phyloP scores from a whole-genome alignment of 2,888 invertebrate genomes.

The Rhopalosiphum nymphaeae region DNA sequence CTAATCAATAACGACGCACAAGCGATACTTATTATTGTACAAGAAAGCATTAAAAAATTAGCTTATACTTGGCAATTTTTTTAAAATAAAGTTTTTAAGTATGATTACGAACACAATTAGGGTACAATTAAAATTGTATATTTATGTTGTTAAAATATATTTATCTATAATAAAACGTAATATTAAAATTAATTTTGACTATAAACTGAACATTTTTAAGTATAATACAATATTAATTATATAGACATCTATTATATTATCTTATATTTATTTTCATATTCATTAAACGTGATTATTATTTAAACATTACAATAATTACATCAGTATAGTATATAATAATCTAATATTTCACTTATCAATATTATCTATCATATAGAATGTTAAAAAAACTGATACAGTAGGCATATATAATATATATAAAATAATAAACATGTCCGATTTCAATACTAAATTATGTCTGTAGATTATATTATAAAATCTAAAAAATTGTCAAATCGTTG shows the following conservation, averaged over 20 bases:
- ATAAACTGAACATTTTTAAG: neutral
- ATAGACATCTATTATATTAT: neutral
- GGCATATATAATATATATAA: neutral
- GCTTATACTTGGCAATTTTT: neutral
- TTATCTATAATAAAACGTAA: neutral
- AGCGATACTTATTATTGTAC: neutral
- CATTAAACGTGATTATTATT: neutral
- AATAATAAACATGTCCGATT: neutral
- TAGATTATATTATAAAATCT: neutral
- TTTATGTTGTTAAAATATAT: neutral
- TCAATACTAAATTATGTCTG: neutral
- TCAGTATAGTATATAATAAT: neutral
- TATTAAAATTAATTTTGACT: neutral
- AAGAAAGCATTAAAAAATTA: neutral
- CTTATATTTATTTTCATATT: neutral
- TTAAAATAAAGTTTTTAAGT: neutral
- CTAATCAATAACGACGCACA: neutral
- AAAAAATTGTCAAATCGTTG: neutral
- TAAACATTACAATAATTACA: neutral
- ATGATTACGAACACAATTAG: neutral
- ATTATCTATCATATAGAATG: neutral
- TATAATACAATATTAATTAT: neutral
- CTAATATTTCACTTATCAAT: neutral
- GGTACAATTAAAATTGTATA: neutral
- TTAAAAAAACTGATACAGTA: neutral